Percentiles rank a stretch among this genome's conserved stretches.
Conservation (phyloP, 2,113 vertebrate species). For the Pungitius pungitius region DNA sequence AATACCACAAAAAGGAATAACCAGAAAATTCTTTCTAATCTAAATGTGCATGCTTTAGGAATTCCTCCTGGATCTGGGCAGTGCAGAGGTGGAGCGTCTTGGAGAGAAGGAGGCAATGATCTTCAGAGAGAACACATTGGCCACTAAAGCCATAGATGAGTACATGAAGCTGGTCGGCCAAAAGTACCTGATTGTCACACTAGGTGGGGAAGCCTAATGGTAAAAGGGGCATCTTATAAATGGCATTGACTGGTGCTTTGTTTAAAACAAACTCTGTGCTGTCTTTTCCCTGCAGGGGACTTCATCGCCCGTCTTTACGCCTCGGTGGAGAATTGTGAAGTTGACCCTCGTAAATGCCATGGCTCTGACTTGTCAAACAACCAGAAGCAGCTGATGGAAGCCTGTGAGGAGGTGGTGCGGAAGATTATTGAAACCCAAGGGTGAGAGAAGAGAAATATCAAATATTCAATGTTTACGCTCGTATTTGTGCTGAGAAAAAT, state of each 20-base stretch:
- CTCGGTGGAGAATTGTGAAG: constrained; percentile 86
- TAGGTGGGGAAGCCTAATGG: constrained; percentile 78
- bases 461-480: not conserved
- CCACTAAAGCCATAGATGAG: constrained; percentile 96
- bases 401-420: constrained; percentile 87
- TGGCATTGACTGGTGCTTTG: accelerated
- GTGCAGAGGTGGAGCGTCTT: constrained; percentile 87
- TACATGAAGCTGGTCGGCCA: constrained; percentile 97
- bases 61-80: constrained; percentile 89
- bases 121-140: constrained; percentile 94
- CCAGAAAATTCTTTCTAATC: not conserved
- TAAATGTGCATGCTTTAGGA: constrained; percentile 76
- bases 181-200: constrained; percentile 91
- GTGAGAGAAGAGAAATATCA: constrained; percentile 70
- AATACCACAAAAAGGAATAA: not conserved
- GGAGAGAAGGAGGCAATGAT: constrained; percentile 90
- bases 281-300: constrained; percentile 78
- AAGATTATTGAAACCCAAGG: constrained; percentile 83
- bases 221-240: not conserved
- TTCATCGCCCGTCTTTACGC: constrained; percentile 82
- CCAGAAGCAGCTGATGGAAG: constrained; percentile 82
- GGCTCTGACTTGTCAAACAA: constrained; percentile 82
- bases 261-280: not conserved
- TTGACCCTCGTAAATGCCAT: constrained; percentile 87
- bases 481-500: not conserved